Conservation (phyloP, 2,797 vertebrate species). For the Bufotes viridis region DNA sequence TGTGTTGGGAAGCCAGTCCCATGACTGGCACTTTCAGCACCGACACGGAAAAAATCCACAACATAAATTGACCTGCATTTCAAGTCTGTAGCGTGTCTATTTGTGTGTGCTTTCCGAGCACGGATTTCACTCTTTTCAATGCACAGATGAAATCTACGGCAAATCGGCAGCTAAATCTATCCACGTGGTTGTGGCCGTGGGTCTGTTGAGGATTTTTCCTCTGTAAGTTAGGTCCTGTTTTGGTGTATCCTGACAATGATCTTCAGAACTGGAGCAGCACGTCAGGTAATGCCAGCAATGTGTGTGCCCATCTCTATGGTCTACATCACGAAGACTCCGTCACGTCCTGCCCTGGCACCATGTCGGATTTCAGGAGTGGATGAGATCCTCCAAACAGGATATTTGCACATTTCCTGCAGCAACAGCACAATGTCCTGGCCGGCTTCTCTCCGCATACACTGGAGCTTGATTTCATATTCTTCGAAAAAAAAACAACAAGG, state of each 20-base stretch:
- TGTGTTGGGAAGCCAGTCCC: no score
- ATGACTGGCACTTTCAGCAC: no score
- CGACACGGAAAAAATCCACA: no score
- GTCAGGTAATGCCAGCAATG: not conserved
- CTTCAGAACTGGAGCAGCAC: not conserved
- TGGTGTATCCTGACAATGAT: not conserved
- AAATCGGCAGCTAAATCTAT: no score
- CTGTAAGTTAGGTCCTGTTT: not conserved
- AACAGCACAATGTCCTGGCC: not conserved
- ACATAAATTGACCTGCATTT: no score
- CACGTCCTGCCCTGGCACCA: not conserved
- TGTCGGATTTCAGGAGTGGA: not conserved
- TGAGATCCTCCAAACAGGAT: conserved; percentile 9
- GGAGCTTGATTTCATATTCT: not conserved
- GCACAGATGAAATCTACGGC: no score
- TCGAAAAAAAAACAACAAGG: not conserved
- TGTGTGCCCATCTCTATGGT: not conserved
- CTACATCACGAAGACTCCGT: not conserved
- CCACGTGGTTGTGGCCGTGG: no score
- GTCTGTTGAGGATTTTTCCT: no score
- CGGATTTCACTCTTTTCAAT: no score
- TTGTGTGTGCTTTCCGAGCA: no score
- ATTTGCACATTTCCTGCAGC: conserved; percentile 5
- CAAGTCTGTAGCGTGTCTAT: no score
- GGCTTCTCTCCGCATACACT: not conserved